phyloP scores from a whole-genome alignment of 1,140 invertebrate species.

The Diabrotica undecimpunctata region DNA sequence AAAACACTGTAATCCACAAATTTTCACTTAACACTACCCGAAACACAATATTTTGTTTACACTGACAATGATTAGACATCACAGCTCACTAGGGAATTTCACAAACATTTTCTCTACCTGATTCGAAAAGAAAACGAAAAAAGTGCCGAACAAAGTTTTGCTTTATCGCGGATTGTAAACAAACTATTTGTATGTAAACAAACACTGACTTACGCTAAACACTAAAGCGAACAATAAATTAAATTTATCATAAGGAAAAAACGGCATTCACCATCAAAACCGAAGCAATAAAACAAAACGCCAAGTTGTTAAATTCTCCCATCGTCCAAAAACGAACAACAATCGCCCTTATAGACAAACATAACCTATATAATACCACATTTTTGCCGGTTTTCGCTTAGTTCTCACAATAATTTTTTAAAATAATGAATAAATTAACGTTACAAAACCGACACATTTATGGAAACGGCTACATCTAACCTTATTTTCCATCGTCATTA shows the following conservation, averaged over 20 bases:
- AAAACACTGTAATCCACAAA: slow-evolving; percentile 18
- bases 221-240: neutral
- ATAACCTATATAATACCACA: slow-evolving; percentile 37
- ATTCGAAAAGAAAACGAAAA: neutral
- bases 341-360: slow-evolving; percentile 37
- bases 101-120: neutral
- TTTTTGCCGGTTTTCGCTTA: slow-evolving; percentile 31
- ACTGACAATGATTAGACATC: slow-evolving; percentile 18
- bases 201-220: neutral
- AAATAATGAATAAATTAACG: slow-evolving; percentile 8
- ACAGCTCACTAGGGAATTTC: slow-evolving; percentile 15
- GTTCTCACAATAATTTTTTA: slow-evolving; percentile 21
- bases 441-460: slow-evolving; percentile 6
- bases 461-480: slow-evolving; percentile 5
- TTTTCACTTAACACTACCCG: slow-evolving; percentile 11
- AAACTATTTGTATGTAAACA: slow-evolving; percentile 9
- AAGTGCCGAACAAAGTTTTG: slow-evolving; percentile 1
- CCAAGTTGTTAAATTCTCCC: slow-evolving; percentile 7
- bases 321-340: slow-evolving; percentile 25
- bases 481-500: slow-evolving; percentile 25
- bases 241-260: slow-evolving; percentile 6
- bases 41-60: slow-evolving; percentile 21
- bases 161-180: slow-evolving; percentile 4
- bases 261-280: neutral
- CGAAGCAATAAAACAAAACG: slow-evolving; percentile 10